phyloP scores from a whole-genome alignment of 2,797 vertebrate genomes.

The Pangasius larnaudii region DNA sequence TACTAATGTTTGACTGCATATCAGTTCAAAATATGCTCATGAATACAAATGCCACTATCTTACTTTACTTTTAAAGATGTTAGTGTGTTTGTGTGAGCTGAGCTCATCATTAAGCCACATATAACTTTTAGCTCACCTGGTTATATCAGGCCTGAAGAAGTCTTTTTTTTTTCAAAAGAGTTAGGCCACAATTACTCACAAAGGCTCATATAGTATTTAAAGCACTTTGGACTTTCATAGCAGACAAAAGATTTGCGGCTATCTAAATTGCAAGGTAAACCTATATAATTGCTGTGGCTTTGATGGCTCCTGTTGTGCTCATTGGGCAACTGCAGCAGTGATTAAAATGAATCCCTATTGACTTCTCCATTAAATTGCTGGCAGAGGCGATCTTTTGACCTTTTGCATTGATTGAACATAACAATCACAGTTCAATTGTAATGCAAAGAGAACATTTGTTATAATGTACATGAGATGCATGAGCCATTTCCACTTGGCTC shows the following conservation, averaged over 20 bases:
- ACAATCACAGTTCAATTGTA: conserved; percentile 99
- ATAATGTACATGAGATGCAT: conserved; percentile 98
- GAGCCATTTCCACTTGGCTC: conserved; percentile 95
- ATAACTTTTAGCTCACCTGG: conserved; percentile 68
- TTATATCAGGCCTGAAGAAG: conserved; percentile 67
- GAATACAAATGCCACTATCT: conserved; percentile 45
- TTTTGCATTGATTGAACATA: conserved; percentile 99
- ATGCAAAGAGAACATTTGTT: conserved; percentile 99
- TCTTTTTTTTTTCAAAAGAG: conserved; percentile 65
- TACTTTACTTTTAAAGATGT: conserved; percentile 30
- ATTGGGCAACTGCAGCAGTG: conserved; percentile 96
- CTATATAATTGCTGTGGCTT: conserved; percentile 98
- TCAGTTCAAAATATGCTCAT: conserved; percentile 39
- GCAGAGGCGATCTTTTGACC: conserved; percentile 98
- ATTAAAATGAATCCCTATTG: conserved; percentile 99
- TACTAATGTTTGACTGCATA: conserved; percentile 18
- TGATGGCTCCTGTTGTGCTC: conserved; percentile 96
- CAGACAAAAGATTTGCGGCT: conserved; percentile 91
- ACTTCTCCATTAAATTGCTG: conserved; percentile 99
- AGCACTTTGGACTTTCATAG: conserved; percentile 63
- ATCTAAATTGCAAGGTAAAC: conserved; percentile 96
- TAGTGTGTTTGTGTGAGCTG: conserved; percentile 45
- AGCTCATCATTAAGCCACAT: conserved; percentile 49
- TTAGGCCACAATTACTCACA: conserved; percentile 65
- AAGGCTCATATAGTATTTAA: conserved; percentile 62